These are phyloP conservation scores for Folsomia candida DNA, from an alignment of 2,888 invertebrate genomes.

Conservation along the genomic window DNA sequence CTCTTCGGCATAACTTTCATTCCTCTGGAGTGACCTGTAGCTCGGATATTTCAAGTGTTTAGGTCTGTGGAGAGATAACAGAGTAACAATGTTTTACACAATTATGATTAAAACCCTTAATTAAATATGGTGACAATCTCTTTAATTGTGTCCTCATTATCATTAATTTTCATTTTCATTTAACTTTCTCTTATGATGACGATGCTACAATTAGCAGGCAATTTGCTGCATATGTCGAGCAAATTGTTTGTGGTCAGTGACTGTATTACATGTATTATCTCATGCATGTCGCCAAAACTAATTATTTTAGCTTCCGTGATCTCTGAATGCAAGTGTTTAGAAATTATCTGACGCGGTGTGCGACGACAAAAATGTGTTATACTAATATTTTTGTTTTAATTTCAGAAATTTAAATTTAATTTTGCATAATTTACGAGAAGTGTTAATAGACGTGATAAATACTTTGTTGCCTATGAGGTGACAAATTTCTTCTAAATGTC, in stretches of 20 bases:
- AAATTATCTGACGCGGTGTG: no score
- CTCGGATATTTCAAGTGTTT: constrained; percentile 2
- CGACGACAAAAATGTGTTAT: no score
- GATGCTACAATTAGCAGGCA: neutral
- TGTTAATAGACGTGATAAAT: neutral
- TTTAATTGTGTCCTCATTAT: no score
- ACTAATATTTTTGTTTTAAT: neutral
- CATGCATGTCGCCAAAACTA: neutral
- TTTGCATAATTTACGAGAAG: neutral
- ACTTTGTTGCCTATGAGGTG: neutral
- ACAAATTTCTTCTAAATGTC: no score
- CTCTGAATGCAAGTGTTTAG: neutral
- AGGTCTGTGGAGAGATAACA: neutral
- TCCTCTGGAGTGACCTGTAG: neutral
- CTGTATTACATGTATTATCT: neutral
- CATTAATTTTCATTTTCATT: neutral
- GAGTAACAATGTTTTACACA: neutral
- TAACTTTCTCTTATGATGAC: neutral
- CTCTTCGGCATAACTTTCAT: neutral
- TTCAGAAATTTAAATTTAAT: neutral
- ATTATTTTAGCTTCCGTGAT: constrained; percentile 6
- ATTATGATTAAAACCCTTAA: no score
- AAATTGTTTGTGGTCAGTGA: neutral
- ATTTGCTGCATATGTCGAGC: neutral
- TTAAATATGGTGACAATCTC: no score